phyloP scores from a whole-genome alignment of 23 tunicate genomes.

The Halocynthia aurantium region DNA sequence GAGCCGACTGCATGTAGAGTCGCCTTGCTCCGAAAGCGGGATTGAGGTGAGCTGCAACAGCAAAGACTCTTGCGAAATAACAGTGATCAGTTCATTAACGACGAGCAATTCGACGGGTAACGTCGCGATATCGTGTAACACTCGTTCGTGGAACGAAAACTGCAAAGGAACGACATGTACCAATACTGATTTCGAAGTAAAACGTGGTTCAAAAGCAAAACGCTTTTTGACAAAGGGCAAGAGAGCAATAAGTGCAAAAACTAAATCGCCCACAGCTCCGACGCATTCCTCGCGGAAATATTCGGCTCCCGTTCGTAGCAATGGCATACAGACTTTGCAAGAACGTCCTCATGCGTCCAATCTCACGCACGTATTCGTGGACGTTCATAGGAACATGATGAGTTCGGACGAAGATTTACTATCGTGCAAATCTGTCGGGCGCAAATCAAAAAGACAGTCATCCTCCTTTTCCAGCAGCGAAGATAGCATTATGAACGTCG shows the following conservation, averaged over 20 bases:
- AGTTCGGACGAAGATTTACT: conserved; percentile 15
- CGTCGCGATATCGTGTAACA: not conserved
- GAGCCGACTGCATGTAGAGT: not conserved
- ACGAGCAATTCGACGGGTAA: not conserved
- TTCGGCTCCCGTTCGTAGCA: not conserved
- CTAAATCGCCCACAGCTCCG: not conserved
- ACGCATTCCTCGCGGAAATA: not conserved
- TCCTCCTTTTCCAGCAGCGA: not conserved
- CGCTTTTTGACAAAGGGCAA: not conserved
- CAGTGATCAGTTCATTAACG: not conserved
- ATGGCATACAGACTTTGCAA: not conserved
- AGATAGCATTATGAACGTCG: not conserved
- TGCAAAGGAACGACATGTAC: conserved; percentile 1
- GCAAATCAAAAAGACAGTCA: not conserved
- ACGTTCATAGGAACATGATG: conserved; percentile 40
- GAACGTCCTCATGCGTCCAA: conserved; percentile 7
- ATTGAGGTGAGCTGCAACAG: conserved; percentile 2
- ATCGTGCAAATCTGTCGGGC: not conserved
- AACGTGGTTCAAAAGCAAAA: not conserved
- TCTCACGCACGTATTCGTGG: conserved; percentile 35
- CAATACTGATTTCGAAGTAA: not conserved
- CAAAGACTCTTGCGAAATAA: conserved; percentile 5
- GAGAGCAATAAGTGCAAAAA: not conserved
- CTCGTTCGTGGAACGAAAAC: conserved; percentile 1
- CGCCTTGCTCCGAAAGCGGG: conserved; percentile 9